Evolutionary conservation across 2,888 invertebrate genomes (phyloP).

Genomic region (Acronicta psi): DNA sequence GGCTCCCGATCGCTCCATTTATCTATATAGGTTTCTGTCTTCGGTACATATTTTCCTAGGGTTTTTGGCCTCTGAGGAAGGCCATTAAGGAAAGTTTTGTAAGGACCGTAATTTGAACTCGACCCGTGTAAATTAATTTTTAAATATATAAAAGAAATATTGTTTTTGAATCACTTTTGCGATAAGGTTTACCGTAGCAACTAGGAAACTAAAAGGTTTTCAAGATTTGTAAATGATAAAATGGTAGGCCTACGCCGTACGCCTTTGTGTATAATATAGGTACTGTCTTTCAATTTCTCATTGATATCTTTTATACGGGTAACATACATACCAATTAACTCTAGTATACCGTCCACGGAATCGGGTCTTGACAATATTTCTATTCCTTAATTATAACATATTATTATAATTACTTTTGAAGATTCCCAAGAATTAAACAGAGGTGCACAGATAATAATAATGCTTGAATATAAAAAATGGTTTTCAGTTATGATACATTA

Average conservation of each 20-base stretch:
- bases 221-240: slow-evolving; percentile 28
- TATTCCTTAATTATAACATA: too few relatives aligned
- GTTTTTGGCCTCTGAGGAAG: slow-evolving; percentile 11
- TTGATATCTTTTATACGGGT: too few relatives aligned
- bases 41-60: slow-evolving; percentile 33
- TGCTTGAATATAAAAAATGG: too few relatives aligned
- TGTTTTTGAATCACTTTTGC: slow-evolving; percentile 40
- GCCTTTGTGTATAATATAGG: slow-evolving; percentile 1
- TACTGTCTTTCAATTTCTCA: neutral
- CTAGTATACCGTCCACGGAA: too few relatives aligned
- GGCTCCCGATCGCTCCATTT: slow-evolving; percentile 56
- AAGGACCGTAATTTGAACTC: slow-evolving; percentile 26
- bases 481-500: too few relatives aligned
- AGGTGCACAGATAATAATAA: too few relatives aligned
- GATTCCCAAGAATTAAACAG: too few relatives aligned
- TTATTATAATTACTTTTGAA: too few relatives aligned
- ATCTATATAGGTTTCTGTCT: slow-evolving; percentile 44
- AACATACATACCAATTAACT: too few relatives aligned
- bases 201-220: slow-evolving; percentile 18
- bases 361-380: too few relatives aligned
- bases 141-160: slow-evolving; percentile 41
- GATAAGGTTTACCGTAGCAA: slow-evolving; percentile 33
- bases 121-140: slow-evolving; percentile 43
- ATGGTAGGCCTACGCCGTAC: too few relatives aligned
- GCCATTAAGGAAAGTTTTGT: slow-evolving; percentile 41